Evolutionary conservation across 2,113 vertebrate species (phyloP).

Genomic region (Aegypius monachus): DNA sequence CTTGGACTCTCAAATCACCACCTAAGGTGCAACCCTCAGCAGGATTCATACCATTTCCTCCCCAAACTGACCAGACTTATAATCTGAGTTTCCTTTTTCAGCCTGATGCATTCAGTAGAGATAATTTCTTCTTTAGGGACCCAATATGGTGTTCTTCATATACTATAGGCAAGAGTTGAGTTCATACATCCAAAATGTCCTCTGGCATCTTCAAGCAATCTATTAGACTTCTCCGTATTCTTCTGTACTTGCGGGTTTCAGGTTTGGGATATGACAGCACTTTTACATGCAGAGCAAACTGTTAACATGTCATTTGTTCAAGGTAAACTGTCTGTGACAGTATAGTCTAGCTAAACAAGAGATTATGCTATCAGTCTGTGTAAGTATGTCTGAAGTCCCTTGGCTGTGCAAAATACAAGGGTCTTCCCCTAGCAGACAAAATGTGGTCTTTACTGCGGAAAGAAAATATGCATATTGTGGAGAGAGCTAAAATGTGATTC

Average conservation of each 20-base stretch:
- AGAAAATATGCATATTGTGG: fast-evolving
- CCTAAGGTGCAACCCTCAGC: background rate
- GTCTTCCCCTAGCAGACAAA: background rate
- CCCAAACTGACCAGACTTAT: background rate
- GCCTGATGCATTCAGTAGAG: background rate
- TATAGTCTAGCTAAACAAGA: background rate
- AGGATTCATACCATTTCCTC: background rate
- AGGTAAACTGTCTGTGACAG: background rate
- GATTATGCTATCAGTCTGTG: background rate
- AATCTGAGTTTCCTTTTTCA: background rate
- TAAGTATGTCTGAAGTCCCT: background rate
- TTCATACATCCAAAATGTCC: background rate
- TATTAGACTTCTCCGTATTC: background rate
- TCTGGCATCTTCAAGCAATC: background rate
- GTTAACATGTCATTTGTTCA: background rate
- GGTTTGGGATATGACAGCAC: background rate
- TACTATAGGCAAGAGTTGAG: background rate
- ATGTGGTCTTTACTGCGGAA: background rate
- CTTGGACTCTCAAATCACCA: background rate
- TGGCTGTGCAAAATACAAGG: background rate
- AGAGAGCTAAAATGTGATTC: background rate
- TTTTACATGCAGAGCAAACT: background rate
- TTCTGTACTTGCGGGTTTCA: background rate
- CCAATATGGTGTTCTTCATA: background rate
- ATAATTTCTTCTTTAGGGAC: background rate